Percentiles rank a stretch among this genome's conserved stretches.
phyloP scores from a whole-genome alignment of 2,888 invertebrate species.

The Tricholauxania praeusta region DNA sequence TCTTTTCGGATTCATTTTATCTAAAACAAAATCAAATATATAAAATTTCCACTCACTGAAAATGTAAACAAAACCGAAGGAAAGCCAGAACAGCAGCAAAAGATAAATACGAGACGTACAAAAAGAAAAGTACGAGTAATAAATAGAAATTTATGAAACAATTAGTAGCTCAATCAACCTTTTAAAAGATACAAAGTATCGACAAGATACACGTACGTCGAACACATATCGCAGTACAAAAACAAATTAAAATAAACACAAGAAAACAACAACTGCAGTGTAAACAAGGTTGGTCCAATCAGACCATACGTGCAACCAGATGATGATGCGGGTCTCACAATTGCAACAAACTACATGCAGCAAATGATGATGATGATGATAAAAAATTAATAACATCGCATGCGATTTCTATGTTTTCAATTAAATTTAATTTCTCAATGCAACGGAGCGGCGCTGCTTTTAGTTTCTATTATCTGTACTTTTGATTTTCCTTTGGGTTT shows the following conservation, averaged over 20 bases:
- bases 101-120: not conserved
- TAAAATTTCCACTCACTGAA: too few relatives aligned
- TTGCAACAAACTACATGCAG: too few relatives aligned
- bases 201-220: not conserved
- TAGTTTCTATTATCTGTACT: not conserved
- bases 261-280: not conserved
- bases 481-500: slow-evolving; percentile 35
- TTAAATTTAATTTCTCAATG: not conserved
- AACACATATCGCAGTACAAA: not conserved
- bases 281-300: not conserved
- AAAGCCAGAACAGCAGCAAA: not conserved
- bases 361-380: too few relatives aligned
- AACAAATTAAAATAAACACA: too few relatives aligned
- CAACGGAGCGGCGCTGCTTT: not conserved
- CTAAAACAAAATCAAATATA: too few relatives aligned
- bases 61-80: not conserved
- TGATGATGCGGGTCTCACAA: not conserved
- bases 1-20: too few relatives aligned
- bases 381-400: not conserved
- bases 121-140: slow-evolving; percentile 2
- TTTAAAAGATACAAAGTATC: not conserved
- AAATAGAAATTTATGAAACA: slow-evolving; percentile 13
- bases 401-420: slow-evolving; percentile 12
- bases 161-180: slow-evolving; percentile 1
- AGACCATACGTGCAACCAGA: not conserved